These are phyloP conservation scores for Latrodectus elegans DNA, from an alignment of 2,888 invertebrate species.

Conservation along the genomic window DNA sequence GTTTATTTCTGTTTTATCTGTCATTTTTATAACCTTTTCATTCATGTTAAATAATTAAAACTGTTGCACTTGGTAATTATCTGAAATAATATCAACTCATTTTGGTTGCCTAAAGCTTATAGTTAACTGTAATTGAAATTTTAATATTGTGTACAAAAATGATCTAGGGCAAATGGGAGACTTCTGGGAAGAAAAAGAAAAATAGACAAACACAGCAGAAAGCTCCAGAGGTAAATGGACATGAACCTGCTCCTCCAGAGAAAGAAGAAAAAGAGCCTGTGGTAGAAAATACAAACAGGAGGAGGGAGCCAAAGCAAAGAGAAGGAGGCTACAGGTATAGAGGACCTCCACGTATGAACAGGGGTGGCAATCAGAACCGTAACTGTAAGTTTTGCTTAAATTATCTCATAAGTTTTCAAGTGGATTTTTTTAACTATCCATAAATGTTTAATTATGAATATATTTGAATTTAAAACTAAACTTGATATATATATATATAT, in stretches of 20 bases:
- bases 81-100: no score
- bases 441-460: no score
- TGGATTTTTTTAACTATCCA: not conserved
- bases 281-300: slow-evolving; percentile 40
- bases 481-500: not conserved
- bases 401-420: no score
- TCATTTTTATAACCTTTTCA: no score
- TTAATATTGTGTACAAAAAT: not conserved
- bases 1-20: no score
- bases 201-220: slow-evolving; percentile 79
- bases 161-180: slow-evolving; percentile 87
- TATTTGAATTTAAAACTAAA: no score
- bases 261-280: slow-evolving; percentile 60
- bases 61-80: no score
- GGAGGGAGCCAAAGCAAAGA: slow-evolving; percentile 56
- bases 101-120: no score
- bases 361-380: slow-evolving; percentile 73
- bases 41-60: no score
- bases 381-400: slow-evolving; percentile 55
- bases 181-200: slow-evolving; percentile 90
- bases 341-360: slow-evolving; percentile 76
- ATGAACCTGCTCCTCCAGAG: slow-evolving; percentile 54
- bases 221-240: slow-evolving; percentile 69
- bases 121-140: no score
- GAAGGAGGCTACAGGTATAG: slow-evolving; percentile 72